Evolutionary conservation across 2,113 vertebrate species (phyloP).

Genomic region (Alethe diademata): DNA sequence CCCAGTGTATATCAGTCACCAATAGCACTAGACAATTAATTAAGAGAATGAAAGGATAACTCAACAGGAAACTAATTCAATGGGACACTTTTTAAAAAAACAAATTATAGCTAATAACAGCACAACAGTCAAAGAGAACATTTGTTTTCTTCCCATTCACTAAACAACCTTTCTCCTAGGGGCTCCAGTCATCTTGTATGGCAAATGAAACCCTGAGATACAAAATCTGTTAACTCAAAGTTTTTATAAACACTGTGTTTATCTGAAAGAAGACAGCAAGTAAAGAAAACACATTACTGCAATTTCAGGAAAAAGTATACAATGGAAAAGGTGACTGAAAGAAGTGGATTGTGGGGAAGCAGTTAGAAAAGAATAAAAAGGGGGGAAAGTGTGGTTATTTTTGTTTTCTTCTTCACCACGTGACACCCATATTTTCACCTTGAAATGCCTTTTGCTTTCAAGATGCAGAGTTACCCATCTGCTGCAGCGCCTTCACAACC

Average conservation of each 20-base stretch:
- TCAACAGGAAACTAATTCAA: neutral
- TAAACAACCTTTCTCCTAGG: neutral
- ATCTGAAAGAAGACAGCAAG: neutral
- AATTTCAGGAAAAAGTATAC: neutral
- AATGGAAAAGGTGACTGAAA: neutral
- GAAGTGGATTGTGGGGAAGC: neutral
- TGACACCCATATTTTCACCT: neutral
- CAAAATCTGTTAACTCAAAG: neutral
- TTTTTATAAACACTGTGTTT: neutral
- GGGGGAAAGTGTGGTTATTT: neutral
- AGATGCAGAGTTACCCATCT: neutral
- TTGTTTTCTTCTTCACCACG: neutral
- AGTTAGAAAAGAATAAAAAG: neutral
- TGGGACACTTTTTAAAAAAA: neutral
- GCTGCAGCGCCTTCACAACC: neutral
- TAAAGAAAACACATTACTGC: neutral
- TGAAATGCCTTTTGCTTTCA: neutral
- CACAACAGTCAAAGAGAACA: neutral
- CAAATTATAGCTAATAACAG: neutral
- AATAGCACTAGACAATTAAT: neutral
- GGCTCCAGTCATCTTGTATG: neutral
- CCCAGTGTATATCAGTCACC: neutral
- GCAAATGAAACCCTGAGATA: neutral
- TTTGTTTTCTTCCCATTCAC: neutral
- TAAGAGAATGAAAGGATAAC: neutral